Conservation (phyloP, 2,888 invertebrate species). For the Cantharis lateralis region DNA sequence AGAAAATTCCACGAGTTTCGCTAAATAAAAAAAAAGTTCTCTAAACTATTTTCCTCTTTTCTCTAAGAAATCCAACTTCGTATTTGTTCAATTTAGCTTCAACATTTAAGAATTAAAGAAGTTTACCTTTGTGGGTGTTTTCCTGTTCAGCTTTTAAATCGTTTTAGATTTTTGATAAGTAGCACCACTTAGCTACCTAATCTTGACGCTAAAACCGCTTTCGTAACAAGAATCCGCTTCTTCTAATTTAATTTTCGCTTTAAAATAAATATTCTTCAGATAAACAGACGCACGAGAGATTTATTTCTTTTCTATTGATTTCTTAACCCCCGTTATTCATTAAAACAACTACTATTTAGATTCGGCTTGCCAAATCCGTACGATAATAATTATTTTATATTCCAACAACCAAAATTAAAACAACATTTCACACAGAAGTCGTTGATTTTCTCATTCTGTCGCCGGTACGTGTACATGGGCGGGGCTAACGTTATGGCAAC, state of each 20-base stretch:
- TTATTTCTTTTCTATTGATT: background rate
- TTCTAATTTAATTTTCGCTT: background rate
- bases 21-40: background rate
- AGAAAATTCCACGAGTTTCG: background rate
- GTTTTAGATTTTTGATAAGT: background rate
- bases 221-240: background rate
- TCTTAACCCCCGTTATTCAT: background rate
- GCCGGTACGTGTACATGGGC: too few relatives aligned
- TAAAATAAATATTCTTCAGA: background rate
- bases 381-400: too few relatives aligned
- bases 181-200: background rate
- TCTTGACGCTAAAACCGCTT: background rate
- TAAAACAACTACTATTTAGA: too few relatives aligned
- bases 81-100: background rate
- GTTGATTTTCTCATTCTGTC: too few relatives aligned
- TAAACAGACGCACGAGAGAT: background rate
- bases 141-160: background rate
- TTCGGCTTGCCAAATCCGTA: too few relatives aligned
- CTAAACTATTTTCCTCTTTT: background rate
- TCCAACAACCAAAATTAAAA: too few relatives aligned
- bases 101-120: background rate
- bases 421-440: too few relatives aligned
- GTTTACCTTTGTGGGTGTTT: background rate
- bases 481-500: too few relatives aligned
- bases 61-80: background rate